phyloP scores from a whole-genome alignment of 2,888 invertebrate genomes.

The Trichogramma evanescens region DNA sequence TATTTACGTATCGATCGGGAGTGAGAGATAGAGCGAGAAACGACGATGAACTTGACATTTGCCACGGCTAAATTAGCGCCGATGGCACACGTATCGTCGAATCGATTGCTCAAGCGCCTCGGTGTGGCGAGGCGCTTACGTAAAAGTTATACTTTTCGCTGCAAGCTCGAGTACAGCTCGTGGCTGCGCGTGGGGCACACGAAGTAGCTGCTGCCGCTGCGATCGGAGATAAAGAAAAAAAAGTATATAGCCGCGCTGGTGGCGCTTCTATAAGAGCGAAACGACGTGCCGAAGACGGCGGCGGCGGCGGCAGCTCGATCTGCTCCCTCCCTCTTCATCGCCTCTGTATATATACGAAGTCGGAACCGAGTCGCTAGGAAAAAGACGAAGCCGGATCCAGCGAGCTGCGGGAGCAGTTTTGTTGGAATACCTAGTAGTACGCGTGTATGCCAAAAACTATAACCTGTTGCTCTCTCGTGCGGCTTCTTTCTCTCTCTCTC shows the following conservation, averaged over 20 bases:
- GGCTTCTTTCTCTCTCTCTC: slow-evolving; percentile 7
- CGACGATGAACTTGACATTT: too few relatives aligned
- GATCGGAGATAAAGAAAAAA: slow-evolving; percentile 5
- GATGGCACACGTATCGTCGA: too few relatives aligned
- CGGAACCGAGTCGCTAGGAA: too few relatives aligned
- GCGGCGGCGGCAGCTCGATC: slow-evolving; percentile 12
- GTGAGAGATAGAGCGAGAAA: too few relatives aligned
- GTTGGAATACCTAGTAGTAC: slow-evolving; percentile 21
- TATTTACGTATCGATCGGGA: too few relatives aligned
- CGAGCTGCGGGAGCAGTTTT: slow-evolving; percentile 21
- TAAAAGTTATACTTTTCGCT: too few relatives aligned
- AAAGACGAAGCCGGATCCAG: slow-evolving; percentile 17
- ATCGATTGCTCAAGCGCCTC: too few relatives aligned
- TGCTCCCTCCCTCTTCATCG: too few relatives aligned
- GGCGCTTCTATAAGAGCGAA: slow-evolving; percentile 21
- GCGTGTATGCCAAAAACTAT: slow-evolving; percentile 47
- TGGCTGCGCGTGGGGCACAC: neutral
- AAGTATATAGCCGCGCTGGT: slow-evolving; percentile 9
- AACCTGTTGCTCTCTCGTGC: slow-evolving; percentile 42
- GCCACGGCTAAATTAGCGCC: too few relatives aligned
- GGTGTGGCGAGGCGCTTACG: too few relatives aligned
- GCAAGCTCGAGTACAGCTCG: too few relatives aligned
- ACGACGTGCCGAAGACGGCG: slow-evolving; percentile 18
- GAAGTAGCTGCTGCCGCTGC: slow-evolving; percentile 12
- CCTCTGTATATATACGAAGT: too few relatives aligned